Conservation (phyloP, 2,113 vertebrate genomes). For the Phocoena sinus region DNA sequence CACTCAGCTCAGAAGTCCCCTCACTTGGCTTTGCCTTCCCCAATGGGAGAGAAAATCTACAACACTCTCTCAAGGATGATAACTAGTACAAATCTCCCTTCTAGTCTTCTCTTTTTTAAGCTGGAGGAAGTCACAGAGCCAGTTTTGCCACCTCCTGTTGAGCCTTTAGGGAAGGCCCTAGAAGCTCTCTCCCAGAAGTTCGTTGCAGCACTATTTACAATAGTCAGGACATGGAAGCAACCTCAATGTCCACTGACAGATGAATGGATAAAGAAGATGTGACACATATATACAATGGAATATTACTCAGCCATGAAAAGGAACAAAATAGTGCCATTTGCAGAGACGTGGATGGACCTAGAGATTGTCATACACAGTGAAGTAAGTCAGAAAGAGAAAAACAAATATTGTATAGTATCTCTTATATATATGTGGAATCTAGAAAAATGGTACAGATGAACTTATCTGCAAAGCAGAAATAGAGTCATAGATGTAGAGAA, state of each 20-base stretch:
- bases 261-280: not conserved
- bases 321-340: not conserved
- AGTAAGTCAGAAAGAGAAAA: not conserved
- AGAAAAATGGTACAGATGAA: not conserved
- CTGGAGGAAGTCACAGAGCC: conserved; percentile 46
- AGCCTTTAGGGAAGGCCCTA: not conserved
- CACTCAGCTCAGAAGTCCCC: not conserved
- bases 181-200: not conserved
- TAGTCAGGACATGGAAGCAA: not conserved
- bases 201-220: not conserved
- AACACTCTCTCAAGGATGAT: not conserved
- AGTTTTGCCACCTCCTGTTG: conserved; percentile 42
- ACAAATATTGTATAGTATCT: not conserved
- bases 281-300: not conserved
- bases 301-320: not conserved
- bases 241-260: not conserved
- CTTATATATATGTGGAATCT: not conserved
- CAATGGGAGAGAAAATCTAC: conserved; percentile 16
- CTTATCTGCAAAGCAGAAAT: not conserved
- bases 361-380: not conserved
- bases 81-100: conserved; percentile 29
- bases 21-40: not conserved
- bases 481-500: not conserved
- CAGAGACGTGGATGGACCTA: not conserved
- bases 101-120: not conserved